Evolutionary conservation across 2,888 invertebrate genomes (phyloP), one percentile per base, ranked within the genome.

Genomic region (Acanthopleura granulata): DNA sequence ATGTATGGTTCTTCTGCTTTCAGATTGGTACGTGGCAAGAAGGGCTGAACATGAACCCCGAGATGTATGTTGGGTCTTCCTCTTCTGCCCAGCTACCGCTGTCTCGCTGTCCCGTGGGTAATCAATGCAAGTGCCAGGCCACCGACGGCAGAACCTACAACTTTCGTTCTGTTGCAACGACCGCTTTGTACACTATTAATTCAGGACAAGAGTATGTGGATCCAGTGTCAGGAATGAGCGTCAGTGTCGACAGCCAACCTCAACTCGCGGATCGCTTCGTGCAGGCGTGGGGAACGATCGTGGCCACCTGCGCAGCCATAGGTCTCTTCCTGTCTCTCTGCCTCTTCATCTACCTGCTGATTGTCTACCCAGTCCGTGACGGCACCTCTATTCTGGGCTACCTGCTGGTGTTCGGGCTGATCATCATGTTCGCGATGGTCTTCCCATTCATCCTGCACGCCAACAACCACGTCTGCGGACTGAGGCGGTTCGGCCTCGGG

Each of bases 381-480:
- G 90, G 90, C 71, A 89, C 90, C 49, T 78, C 91, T 0, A 86
- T 91, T n/a, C 82, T 92, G 1, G 91, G 91, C 3, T 91, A 90
- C 83, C 86, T 91, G 77, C 88, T 91, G 30, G 84, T 90, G 22
- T 86, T 91, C 70, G 91, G 91, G 18, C 85, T 91, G 74, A 82
- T 91, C 30, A 79, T 90, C 18, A 80, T 91, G 76, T 91, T 90
- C 78, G 85, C 87, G 1, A 85, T 90, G 61, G 91, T 91, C 77
- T 90, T 91, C 79, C 89, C 90, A 18, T 91, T 91, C 82, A 85
- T 91, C 40, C 82, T 90, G 12, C 89, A 89, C 73, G 89, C 91
- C 9, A 87, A 87, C 0, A 84, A 83, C 15, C 85, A 86, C 16
- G 86, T 90, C 0, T 92, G 92, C 77, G 90, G 88, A 12, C 84